A percentile compares a stretch with the other conserved stretches of the same genome.
These are phyloP conservation scores for Nebria ingens DNA, from an alignment of 1,140 invertebrate species.

Conservation along the genomic window DNA sequence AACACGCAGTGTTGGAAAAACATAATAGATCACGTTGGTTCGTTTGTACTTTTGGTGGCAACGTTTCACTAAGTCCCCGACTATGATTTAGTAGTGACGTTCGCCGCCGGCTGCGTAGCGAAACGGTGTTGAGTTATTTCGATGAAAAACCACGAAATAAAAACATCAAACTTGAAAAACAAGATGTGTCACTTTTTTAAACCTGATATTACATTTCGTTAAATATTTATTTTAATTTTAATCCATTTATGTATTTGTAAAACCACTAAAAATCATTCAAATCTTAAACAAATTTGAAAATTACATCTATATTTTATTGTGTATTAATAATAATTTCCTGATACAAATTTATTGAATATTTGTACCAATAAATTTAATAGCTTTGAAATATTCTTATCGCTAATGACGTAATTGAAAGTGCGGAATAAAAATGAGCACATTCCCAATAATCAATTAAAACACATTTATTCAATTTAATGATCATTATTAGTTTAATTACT, in stretches of 20 bases:
- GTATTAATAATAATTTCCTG: too few relatives aligned
- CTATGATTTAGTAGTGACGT: neutral
- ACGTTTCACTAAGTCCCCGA: neutral
- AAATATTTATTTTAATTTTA: neutral
- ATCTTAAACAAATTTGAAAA: too few relatives aligned
- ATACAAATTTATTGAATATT: too few relatives aligned
- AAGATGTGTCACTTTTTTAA: neutral
- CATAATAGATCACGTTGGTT: neutral
- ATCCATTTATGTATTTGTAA: neutral
- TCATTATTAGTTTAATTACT: neutral
- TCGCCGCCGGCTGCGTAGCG: neutral
- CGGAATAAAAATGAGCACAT: neutral
- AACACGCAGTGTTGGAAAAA: neutral
- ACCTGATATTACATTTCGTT: neutral
- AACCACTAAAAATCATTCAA: neutral
- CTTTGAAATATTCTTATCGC: neutral
- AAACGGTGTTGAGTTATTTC: neutral
- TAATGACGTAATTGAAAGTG: neutral
- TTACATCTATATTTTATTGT: too few relatives aligned
- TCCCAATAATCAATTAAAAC: neutral
- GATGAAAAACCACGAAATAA: neutral
- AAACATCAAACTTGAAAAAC: neutral
- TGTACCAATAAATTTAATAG: too few relatives aligned
- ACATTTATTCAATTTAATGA: neutral
- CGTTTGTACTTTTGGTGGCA: too few relatives aligned